A percentile compares a stretch with the other conserved stretches of the same genome.
Evolutionary conservation across 2,797 vertebrate species (phyloP).

Genomic region (Pangasius larnaudii): DNA sequence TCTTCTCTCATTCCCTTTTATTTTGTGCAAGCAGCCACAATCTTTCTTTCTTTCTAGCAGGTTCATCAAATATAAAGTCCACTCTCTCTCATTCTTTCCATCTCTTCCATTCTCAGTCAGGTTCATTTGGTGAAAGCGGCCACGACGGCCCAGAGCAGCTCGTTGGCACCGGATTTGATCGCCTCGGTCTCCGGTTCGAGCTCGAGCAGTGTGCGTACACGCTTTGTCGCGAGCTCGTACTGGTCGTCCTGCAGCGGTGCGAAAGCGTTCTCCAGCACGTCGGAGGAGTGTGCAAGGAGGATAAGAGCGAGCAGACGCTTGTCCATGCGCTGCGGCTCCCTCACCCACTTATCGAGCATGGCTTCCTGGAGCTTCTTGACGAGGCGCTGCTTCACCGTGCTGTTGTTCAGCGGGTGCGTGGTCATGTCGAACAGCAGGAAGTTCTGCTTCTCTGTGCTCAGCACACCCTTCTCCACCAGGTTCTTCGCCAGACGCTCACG

Average conservation of each 20-base stretch:
- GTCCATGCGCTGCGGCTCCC: slow-evolving; percentile 96
- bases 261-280: slow-evolving; percentile 97
- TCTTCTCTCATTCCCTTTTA: neutral
- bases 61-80: neutral
- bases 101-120: slow-evolving; percentile 14
- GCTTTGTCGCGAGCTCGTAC: slow-evolving; percentile 95
- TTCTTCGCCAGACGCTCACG: slow-evolving; percentile 95
- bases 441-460: slow-evolving; percentile 99
- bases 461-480: slow-evolving; percentile 94
- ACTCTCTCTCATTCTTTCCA: slow-evolving; percentile 11
- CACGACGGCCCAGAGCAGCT: slow-evolving; percentile 96
- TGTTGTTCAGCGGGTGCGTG: slow-evolving; percentile 95
- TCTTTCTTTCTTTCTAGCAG: neutral
- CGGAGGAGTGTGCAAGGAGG: slow-evolving; percentile 93
- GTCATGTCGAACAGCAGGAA: slow-evolving; percentile 99
- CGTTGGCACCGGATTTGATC: slow-evolving; percentile 87
- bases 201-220: slow-evolving; percentile 91
- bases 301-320: slow-evolving; percentile 91
- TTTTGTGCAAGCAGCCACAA: neutral
- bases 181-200: slow-evolving; percentile 93
- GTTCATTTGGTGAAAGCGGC: slow-evolving; percentile 94
- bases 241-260: slow-evolving; percentile 95
- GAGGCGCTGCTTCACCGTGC: slow-evolving; percentile 92
- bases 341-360: slow-evolving; percentile 95
- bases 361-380: slow-evolving; percentile 96